Percentiles rank a stretch among this genome's conserved stretches.
Evolutionary conservation across 2,888 invertebrate genomes (phyloP).

Genomic region (Tubulanus polymorphus): DNA sequence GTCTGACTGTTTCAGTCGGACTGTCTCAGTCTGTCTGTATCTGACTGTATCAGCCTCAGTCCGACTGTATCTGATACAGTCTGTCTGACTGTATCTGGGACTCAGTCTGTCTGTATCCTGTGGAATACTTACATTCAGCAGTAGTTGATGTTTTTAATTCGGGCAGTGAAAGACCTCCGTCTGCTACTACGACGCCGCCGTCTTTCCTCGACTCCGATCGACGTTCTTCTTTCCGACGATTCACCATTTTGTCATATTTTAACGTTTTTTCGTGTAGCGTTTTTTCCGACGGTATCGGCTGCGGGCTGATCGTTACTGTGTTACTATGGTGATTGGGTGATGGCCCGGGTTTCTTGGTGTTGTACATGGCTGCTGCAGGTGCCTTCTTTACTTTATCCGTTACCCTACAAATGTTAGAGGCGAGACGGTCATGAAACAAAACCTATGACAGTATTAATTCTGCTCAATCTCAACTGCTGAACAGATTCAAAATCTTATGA

Average conservation of each 20-base stretch:
- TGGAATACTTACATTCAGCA: too few relatives aligned
- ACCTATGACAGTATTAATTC: too few relatives aligned
- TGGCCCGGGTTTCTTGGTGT: slow-evolving; percentile 5
- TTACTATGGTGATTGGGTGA: slow-evolving; percentile 35
- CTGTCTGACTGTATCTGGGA: too few relatives aligned
- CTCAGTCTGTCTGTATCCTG: too few relatives aligned
- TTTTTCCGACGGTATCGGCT: slow-evolving; percentile 38
- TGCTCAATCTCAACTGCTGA: too few relatives aligned
- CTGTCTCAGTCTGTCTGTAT: too few relatives aligned
- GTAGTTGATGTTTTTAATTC: too few relatives aligned
- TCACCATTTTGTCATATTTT: slow-evolving; percentile 17
- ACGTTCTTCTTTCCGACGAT: slow-evolving; percentile 14
- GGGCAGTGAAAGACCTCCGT: neutral
- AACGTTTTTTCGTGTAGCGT: slow-evolving; percentile 36
- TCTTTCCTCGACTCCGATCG: slow-evolving; percentile 22
- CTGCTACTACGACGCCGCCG: too few relatives aligned
- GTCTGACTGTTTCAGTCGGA: too few relatives aligned
- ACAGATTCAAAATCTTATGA: too few relatives aligned
- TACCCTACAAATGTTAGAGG: slow-evolving; percentile 25
- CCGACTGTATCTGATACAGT: too few relatives aligned
- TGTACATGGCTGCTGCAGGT: slow-evolving; percentile 17
- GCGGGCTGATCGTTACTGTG: slow-evolving; percentile 28
- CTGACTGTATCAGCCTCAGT: too few relatives aligned
- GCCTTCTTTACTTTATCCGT: slow-evolving; percentile 35
- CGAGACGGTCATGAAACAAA: slow-evolving; percentile 2